A percentile compares a stretch with the other conserved stretches of the same genome.
Conservation (phyloP, 2,888 invertebrate species). For the Eupithecia abbreviata region DNA sequence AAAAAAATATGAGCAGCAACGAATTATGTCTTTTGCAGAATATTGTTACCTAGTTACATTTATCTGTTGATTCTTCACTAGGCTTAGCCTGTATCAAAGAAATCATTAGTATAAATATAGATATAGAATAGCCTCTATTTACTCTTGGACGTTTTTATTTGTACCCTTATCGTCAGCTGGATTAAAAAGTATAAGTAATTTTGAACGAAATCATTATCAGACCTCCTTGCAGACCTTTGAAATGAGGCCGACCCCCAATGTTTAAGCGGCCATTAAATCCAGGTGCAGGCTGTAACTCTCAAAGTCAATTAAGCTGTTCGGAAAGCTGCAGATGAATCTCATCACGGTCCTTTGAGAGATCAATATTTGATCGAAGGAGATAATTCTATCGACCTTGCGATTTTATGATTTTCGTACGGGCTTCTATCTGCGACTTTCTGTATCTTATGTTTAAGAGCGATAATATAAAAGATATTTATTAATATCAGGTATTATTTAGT, state of each 20-base stretch:
- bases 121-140: too few relatives aligned
- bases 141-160: too few relatives aligned
- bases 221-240: neutral
- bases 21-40: too few relatives aligned
- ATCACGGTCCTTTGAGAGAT: conserved; percentile 36
- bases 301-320: conserved; percentile 55
- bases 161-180: too few relatives aligned
- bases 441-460: too few relatives aligned
- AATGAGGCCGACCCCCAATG: conserved; percentile 12
- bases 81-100: too few relatives aligned
- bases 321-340: conserved; percentile 45
- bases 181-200: neutral
- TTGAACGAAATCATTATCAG: neutral
- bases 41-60: too few relatives aligned
- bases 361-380: neutral
- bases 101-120: too few relatives aligned
- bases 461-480: too few relatives aligned
- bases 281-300: conserved; percentile 52
- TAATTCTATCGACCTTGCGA: neutral
- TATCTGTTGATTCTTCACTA: too few relatives aligned
- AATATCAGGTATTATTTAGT: too few relatives aligned
- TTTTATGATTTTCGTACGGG: neutral
- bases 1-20: too few relatives aligned
- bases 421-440: neutral
- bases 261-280: conserved; percentile 40